phyloP scores from a whole-genome alignment of 1,140 invertebrate species.

The Cyphomyrmex costatus region DNA sequence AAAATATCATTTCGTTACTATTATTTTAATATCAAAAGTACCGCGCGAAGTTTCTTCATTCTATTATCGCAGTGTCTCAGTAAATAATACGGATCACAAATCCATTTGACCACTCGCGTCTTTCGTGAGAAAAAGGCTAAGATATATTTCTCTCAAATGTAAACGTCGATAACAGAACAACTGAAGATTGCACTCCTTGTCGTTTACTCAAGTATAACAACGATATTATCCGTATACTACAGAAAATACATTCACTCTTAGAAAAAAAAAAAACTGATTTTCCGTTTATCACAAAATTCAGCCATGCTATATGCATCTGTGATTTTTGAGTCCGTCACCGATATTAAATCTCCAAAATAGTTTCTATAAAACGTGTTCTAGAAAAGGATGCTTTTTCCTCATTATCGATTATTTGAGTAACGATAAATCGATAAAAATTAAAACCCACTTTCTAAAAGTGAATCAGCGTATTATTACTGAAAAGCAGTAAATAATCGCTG shows the following conservation, averaged over 20 bases:
- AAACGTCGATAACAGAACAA: constrained; percentile 64
- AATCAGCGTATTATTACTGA: too few relatives aligned
- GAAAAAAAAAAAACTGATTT: constrained; percentile 25
- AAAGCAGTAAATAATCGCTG: too few relatives aligned
- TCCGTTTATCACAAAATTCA: neutral
- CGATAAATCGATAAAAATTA: too few relatives aligned
- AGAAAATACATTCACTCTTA: constrained; percentile 35
- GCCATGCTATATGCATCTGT: constrained; percentile 2
- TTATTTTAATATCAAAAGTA: constrained; percentile 23
- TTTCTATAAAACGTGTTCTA: neutral
- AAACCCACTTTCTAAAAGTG: too few relatives aligned
- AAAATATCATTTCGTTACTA: neutral
- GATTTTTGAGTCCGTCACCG: neutral
- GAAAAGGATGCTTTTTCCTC: neutral
- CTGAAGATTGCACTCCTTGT: constrained; percentile 57
- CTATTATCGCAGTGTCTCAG: constrained; percentile 40
- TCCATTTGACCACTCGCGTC: constrained; percentile 44
- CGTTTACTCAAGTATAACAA: constrained; percentile 54
- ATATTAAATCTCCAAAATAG: neutral
- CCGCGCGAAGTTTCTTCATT: neutral
- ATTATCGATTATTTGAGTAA: neutral
- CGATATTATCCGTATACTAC: constrained; percentile 51
- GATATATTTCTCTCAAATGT: constrained; percentile 59
- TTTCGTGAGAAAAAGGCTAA: constrained; percentile 37
- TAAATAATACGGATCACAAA: constrained; percentile 58